These are phyloP conservation scores for Lithobates pipiens DNA, from an alignment of 2,797 vertebrate genomes.

Conservation along the genomic window DNA sequence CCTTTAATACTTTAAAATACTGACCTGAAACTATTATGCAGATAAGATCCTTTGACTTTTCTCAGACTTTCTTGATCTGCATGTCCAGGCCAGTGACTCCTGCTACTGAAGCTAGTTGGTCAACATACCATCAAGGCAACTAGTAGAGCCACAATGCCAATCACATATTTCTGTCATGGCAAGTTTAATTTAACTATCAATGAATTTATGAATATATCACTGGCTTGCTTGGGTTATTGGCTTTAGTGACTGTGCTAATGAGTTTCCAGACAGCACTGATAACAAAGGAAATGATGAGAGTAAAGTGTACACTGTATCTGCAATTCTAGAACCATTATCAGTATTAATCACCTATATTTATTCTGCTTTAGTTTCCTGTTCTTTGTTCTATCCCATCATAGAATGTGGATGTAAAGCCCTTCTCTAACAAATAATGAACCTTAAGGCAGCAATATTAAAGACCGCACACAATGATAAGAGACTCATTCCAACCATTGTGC, in stretches of 20 bases:
- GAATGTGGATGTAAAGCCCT: not conserved
- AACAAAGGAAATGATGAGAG: not conserved
- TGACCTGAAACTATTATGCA: no score
- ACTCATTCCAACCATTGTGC: conserved; percentile 20
- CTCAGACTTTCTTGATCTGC: no score
- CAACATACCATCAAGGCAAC: no score
- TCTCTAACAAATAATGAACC: conserved; percentile 30
- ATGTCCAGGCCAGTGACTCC: no score
- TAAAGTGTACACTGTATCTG: not conserved
- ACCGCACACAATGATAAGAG: conserved; percentile 23
- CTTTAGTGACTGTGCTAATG: not conserved
- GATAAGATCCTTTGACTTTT: no score
- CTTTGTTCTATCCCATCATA: not conserved
- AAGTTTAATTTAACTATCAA: not conserved
- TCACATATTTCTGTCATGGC: no score
- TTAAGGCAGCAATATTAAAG: conserved; percentile 15
- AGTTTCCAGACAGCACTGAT: not conserved
- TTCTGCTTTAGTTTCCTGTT: conserved; percentile 19
- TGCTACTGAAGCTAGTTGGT: no score
- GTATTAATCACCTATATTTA: not conserved
- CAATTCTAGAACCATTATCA: conserved; percentile 20
- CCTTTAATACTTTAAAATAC: no score
- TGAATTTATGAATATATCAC: not conserved
- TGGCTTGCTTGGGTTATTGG: not conserved
- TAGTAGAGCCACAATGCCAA: no score